Base-by-base conservation (phyloP, 2,113 vertebrate species). In the Polypterus bichir region DNA sequence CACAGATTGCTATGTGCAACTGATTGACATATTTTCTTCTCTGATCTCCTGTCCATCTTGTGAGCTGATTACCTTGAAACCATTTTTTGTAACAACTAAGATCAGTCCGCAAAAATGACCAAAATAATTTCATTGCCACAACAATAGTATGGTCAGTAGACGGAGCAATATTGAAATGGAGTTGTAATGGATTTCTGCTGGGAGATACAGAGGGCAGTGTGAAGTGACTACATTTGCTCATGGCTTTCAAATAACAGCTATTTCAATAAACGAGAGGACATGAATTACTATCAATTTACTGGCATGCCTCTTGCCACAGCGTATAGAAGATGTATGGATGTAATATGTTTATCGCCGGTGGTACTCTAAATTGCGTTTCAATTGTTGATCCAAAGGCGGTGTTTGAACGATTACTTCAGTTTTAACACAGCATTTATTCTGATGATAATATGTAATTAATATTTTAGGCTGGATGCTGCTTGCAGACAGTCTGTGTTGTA, bases 121-220 rank as follows among this genome's bases (percentile, higher is more conserved):
- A 27, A 27, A 27, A 27, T 27, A 27, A 27, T 27, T 27, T 27
- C 27, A 27, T 27, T 1, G 27, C 27, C 27, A 27, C 27, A 27
- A 27, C 27, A 27, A 27, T 27, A 1, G 27, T 27, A 27, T 27
- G 27, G 27, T 27, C 27, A 27, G 27, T 27, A 27, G 27, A 27
- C 27, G 2, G 27, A 27, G 61, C 59, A 47, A 59, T 61, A 48
- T 70, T 58, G 71, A 72, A 73, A 68, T 70, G 69, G 68, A 73
- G 71, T 68, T 55, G 53, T 67, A 71, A 68, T 68, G 64, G 65
- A 59, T 71, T 66, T 75, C 58, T 49, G 56, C 59, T 11, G 10
- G 3, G 9, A 5, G 54, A 27, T 27, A 27, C 54, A 55, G 62
- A 64, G 46, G 47, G 60, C 63, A 65, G 65, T 65, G 60, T 66